Percentiles rank a stretch among this genome's conserved stretches.
These are phyloP conservation scores for Holotrichia oblita DNA, from an alignment of 1,140 invertebrate species.

Conservation along the genomic window DNA sequence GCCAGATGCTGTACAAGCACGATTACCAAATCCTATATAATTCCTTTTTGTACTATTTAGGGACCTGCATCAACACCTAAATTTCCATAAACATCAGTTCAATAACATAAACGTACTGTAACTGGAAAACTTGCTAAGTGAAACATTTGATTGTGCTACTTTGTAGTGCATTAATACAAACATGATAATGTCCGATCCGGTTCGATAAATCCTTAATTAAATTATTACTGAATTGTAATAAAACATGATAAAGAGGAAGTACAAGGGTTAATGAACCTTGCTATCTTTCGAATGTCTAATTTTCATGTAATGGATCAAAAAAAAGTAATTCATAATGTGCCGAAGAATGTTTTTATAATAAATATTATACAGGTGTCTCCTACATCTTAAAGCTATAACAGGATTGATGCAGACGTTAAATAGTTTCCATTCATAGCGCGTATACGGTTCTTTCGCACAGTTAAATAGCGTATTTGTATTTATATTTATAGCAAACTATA, in stretches of 20 bases:
- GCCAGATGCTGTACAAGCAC: no score
- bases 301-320: conserved; percentile 1
- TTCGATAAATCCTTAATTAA: background rate
- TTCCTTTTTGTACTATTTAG: no score
- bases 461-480: background rate
- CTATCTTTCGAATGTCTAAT: background rate
- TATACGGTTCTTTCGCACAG: background rate
- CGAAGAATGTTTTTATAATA: background rate
- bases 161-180: background rate
- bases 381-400: background rate
- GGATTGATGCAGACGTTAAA: background rate
- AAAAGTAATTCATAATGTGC: background rate
- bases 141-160: no score
- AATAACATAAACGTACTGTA: no score
- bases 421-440: background rate
- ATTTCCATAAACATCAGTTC: no score
- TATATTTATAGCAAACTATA: background rate
- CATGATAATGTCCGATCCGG: background rate
- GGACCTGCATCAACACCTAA: no score
- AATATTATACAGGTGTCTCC: background rate
- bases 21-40: no score
- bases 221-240: background rate
- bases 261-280: background rate
- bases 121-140: no score
- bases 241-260: background rate